phyloP scores from a whole-genome alignment of 2,888 invertebrate genomes.

The Halictus quadricinctus region DNA sequence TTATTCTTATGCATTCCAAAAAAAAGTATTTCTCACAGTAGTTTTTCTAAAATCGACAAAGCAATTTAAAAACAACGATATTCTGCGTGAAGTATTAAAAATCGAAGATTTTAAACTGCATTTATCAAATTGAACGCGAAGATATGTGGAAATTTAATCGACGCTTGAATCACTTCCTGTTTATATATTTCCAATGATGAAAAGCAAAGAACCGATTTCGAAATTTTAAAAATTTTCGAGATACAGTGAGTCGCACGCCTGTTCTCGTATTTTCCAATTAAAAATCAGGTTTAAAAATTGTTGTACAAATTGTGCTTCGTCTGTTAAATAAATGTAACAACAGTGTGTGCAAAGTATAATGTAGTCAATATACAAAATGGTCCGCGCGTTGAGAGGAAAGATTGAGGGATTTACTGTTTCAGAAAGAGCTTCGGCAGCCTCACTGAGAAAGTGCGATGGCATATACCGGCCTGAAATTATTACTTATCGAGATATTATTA shows the following conservation, averaged over 20 bases:
- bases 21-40: too few relatives aligned
- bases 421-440: slow-evolving; percentile 1
- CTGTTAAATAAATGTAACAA: neutral
- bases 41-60: too few relatives aligned
- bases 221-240: neutral
- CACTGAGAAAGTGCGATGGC: neutral
- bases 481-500: slow-evolving; percentile 17
- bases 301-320: neutral
- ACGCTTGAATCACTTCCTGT: neutral
- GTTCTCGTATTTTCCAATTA: neutral
- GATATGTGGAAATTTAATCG: neutral
- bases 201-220: neutral
- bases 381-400: neutral
- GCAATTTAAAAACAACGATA: too few relatives aligned
- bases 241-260: neutral
- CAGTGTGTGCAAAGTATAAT: neutral
- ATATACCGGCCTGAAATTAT: slow-evolving; percentile 3
- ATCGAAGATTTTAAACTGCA: neutral
- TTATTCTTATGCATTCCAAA: too few relatives aligned
- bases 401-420: neutral
- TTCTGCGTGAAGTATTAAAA: neutral
- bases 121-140: neutral
- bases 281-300: neutral
- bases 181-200: neutral
- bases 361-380: too few relatives aligned